Percentiles rank a stretch among this genome's conserved stretches.
Conservation (phyloP, 2,888 invertebrate species). For the Idaea straminata region DNA sequence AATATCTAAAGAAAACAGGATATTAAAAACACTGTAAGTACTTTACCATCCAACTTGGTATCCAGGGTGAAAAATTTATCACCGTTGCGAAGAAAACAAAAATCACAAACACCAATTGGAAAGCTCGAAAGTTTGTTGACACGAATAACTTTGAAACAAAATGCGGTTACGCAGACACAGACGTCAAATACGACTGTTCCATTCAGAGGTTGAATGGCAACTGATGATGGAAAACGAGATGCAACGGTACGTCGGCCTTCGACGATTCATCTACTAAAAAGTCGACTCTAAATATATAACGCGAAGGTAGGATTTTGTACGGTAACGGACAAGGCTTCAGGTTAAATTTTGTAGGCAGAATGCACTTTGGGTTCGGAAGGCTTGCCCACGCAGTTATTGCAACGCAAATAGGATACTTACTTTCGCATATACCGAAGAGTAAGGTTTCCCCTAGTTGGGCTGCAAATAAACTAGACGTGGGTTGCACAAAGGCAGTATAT, state of each 20-base stretch:
- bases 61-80: conserved; percentile 56
- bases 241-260: conserved; percentile 44
- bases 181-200: conserved; percentile 41
- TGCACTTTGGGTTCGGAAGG: not conserved
- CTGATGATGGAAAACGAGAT: conserved; percentile 54
- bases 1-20: conserved; percentile 21
- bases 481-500: not conserved
- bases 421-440: not conserved
- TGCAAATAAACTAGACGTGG: not conserved
- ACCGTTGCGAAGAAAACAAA: conserved; percentile 31
- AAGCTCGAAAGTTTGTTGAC: conserved; percentile 49
- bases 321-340: not conserved
- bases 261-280: conserved; percentile 35
- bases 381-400: conserved; percentile 1
- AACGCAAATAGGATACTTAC: not conserved
- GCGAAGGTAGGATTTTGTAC: conserved; percentile 25
- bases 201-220: conserved; percentile 42
- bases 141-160: conserved; percentile 41
- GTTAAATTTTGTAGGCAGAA: not conserved
- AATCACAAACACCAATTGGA: conserved; percentile 34
- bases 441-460: not conserved
- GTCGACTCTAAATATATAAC: conserved; percentile 36
- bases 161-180: conserved; percentile 11
- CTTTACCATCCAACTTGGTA: conserved; percentile 61
- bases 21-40: conserved; percentile 5